These are phyloP conservation scores for Gortyna flavago DNA, from an alignment of 2,888 invertebrate species.

Conservation along the genomic window DNA sequence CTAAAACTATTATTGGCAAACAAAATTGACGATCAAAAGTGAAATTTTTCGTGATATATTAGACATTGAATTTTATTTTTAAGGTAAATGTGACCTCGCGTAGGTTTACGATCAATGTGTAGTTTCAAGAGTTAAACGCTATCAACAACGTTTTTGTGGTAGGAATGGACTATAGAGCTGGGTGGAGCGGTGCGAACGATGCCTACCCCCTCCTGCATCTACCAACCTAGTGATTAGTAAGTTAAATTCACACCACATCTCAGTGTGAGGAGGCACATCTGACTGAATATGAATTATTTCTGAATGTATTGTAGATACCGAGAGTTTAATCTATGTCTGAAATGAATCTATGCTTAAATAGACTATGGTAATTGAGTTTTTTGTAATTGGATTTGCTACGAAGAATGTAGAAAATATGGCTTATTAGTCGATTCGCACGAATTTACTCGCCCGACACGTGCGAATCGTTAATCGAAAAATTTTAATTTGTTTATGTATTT, in stretches of 20 bases:
- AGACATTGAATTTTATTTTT: conserved; percentile 70
- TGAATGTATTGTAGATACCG: conserved; percentile 64
- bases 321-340: conserved; percentile 63
- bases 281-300: conserved; percentile 72
- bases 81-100: conserved; percentile 76
- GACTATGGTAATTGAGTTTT: conserved; percentile 53
- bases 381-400: conserved; percentile 59
- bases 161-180: conserved; percentile 45
- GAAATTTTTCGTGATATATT: conserved; percentile 73
- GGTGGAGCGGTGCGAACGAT: conserved; percentile 23
- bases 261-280: conserved; percentile 67
- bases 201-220: conserved; percentile 53
- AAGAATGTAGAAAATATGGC: conserved; percentile 22
- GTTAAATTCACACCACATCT: conserved; percentile 64
- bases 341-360: conserved; percentile 65
- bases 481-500: neutral
- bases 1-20: conserved; percentile 75
- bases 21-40: conserved; percentile 74
- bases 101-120: conserved; percentile 62
- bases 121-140: conserved; percentile 51
- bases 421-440: neutral
- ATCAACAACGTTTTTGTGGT: conserved; percentile 35
- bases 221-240: conserved; percentile 61
- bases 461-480: neutral
- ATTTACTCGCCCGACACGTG: neutral